A percentile compares a stretch with the other conserved stretches of the same genome.
Conservation (phyloP, 1,140 invertebrate species). For the Musca vetustissima region DNA sequence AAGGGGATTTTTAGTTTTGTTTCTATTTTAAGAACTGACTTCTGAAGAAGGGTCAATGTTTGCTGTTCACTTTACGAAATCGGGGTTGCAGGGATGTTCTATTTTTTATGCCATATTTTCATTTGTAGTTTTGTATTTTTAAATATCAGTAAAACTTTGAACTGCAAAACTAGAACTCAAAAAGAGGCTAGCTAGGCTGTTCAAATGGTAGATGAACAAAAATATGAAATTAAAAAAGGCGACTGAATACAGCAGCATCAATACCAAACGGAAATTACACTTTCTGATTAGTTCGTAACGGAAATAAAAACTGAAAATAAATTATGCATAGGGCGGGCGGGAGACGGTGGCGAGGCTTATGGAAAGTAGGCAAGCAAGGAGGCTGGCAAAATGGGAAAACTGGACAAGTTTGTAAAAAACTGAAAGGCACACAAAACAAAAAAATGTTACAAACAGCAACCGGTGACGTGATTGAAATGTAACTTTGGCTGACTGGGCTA, state of each 20-base stretch:
- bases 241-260: no score
- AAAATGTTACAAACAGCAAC: neutral
- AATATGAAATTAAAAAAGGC: constrained; percentile 4
- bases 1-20: no score
- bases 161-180: neutral
- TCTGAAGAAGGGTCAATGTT: constrained; percentile 2
- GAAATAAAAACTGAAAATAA: constrained; percentile 30
- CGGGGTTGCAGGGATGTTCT: neutral
- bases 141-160: neutral
- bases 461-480: neutral
- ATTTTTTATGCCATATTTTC: neutral
- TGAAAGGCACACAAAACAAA: neutral
- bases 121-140: neutral
- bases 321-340: constrained; percentile 22
- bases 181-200: neutral
- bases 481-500: no score
- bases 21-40: no score
- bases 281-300: constrained; percentile 31
- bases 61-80: neutral
- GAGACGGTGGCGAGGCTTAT: neutral
- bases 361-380: constrained; percentile 6
- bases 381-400: constrained; percentile 4
- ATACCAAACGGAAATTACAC: constrained; percentile 29
- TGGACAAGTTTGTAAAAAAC: constrained; percentile 5
- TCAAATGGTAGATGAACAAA: neutral